Evolutionary conservation across 2,797 vertebrate genomes (phyloP), one percentile per base, ranked within the genome.

Genomic region (Mus caroli): DNA sequence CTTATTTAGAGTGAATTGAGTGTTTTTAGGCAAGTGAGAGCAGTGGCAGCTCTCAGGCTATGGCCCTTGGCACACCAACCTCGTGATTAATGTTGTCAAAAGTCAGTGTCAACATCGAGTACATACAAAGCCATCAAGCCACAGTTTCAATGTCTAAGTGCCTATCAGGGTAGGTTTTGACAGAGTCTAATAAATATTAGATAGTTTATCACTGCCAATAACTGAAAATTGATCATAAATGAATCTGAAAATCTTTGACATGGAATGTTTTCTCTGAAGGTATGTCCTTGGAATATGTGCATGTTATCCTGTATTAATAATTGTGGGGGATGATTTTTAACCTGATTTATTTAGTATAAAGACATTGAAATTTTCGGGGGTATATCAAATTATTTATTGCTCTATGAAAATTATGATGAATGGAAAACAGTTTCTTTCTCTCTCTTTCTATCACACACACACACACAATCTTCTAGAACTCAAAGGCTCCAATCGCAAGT

Each of bases 121-220:
- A 69, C 46, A 93, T 73, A 96, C 75, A 78, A 64, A 92, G 26
- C n/a, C 56, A 95, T 17, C 52, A 90, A 94, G 60, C 89, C 62
- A 86, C 69, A 90, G 90, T 93, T 95, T 94, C 88, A 88, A 2
- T 96, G 85, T 56, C 0, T 52, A 78, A 83, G 67, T 71, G 58
- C 91, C 34, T 75, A 73, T 31, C 31, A 75, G 62, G 73, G 54
- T 92, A 50, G 28, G 67, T 89, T 94, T 84, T 85, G 46, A 64
- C 43, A 78, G 78, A 90, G 88, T 96, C 91, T 94, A 92, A 86
- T 85, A 95, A 92, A 58, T 14, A 56, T 88, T 86, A 62, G 50
- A 92, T 93, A 97, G 62, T 88, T 90, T 78, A 84, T 79, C 92
- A 77, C 9, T 78, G 78, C 76, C 31, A 58, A 69, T 52, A 78